Conservation (phyloP, 2,113 vertebrate species). For the Petaurus breviceps region DNA sequence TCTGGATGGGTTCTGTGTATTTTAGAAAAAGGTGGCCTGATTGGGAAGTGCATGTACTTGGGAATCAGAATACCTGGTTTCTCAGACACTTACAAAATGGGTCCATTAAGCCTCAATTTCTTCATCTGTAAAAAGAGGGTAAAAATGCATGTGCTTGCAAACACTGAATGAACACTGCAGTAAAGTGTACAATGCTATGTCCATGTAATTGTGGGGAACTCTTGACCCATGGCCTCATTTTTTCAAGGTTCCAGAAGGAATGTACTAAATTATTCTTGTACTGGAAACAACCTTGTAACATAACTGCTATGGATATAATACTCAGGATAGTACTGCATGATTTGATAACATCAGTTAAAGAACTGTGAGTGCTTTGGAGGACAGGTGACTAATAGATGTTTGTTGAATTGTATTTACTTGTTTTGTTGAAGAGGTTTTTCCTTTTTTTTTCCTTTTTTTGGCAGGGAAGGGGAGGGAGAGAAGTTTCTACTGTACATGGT, state of each 20-base stretch:
- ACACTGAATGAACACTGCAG: neutral
- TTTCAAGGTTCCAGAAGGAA: neutral
- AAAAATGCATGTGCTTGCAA: neutral
- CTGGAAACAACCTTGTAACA: neutral
- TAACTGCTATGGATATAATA: neutral
- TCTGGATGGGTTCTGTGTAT: neutral
- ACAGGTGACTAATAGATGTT: neutral
- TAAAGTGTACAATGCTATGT: neutral
- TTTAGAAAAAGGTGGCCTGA: neutral
- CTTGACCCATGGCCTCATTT: neutral
- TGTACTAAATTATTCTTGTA: neutral
- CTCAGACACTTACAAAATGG: neutral
- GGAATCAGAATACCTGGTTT: neutral
- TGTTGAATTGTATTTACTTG: neutral
- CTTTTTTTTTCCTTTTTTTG: neutral
- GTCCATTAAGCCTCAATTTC: neutral
- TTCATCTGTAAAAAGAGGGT: neutral
- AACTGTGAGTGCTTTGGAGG: neutral
- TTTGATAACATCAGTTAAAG: neutral
- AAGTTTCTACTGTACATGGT: neutral
- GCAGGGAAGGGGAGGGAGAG: neutral
- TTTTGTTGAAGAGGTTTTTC: neutral
- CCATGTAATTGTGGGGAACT: neutral
- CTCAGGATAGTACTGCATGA: neutral
- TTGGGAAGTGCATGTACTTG: neutral